Conservation (phyloP, 2,113 vertebrate species). For the Sphyrna mokarran region DNA sequence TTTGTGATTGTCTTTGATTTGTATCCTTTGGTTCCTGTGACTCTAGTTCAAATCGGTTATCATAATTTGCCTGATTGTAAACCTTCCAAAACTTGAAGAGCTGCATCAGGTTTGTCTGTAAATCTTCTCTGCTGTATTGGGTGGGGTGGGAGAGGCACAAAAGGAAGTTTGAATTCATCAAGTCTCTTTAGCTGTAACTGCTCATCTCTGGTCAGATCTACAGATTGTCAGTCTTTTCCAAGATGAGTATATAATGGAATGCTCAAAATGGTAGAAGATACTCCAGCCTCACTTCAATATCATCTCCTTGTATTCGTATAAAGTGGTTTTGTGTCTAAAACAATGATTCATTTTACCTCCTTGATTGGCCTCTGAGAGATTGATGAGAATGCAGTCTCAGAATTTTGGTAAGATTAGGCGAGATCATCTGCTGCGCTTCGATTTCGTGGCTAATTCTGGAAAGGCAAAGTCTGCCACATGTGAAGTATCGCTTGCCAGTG, state of each 20-base stretch:
- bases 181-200: background rate
- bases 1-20: background rate
- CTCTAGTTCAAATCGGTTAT: background rate
- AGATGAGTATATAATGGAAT: background rate
- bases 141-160: too few species aligned
- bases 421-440: too few species aligned
- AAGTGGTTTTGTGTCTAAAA: background rate
- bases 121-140: background rate
- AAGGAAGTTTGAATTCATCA: background rate
- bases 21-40: background rate
- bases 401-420: too few species aligned
- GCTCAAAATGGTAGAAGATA: background rate
- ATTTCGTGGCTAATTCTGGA: too few species aligned
- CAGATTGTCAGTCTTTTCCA: background rate
- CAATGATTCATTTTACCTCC: background rate
- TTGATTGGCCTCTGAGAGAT: too few species aligned
- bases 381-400: too few species aligned
- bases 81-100: background rate
- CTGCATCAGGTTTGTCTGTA: background rate
- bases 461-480: too few species aligned
- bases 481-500: too few species aligned
- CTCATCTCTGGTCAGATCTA: background rate
- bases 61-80: background rate
- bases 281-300: background rate
- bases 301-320: background rate